Evolutionary conservation across 2,113 vertebrate species (phyloP).

Genomic region (Passerina amoena): DNA sequence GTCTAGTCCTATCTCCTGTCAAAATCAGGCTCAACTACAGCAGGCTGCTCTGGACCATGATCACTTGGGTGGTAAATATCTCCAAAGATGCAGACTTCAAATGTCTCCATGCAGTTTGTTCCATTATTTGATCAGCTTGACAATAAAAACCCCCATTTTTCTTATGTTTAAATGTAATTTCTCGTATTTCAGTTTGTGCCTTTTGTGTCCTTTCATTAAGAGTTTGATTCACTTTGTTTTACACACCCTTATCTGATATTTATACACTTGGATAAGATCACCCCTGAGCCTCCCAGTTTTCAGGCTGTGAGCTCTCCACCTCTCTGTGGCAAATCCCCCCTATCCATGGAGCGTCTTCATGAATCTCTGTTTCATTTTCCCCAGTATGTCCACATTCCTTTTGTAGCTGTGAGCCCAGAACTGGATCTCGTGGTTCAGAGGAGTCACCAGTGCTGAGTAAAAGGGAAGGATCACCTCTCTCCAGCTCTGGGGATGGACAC

Average conservation of each 20-base stretch:
- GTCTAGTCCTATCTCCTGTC: neutral
- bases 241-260: neutral
- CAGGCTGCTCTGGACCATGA: neutral
- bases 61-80: neutral
- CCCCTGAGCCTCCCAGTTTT: neutral
- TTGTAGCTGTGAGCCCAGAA: neutral
- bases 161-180: neutral
- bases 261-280: neutral
- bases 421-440: neutral
- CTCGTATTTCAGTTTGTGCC: neutral
- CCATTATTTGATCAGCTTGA: neutral
- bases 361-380: neutral
- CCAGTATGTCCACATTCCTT: neutral
- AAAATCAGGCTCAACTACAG: neutral
- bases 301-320: neutral
- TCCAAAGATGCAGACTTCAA: neutral
- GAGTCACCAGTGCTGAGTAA: neutral
- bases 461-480: neutral
- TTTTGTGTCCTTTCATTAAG: neutral
- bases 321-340: neutral
- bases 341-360: neutral
- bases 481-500: fast-evolving
- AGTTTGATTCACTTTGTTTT: neutral
- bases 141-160: neutral
- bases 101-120: neutral